Base-by-base conservation (phyloP, 2,797 vertebrate genomes). In the Odontamblyopus lacepedii region DNA sequence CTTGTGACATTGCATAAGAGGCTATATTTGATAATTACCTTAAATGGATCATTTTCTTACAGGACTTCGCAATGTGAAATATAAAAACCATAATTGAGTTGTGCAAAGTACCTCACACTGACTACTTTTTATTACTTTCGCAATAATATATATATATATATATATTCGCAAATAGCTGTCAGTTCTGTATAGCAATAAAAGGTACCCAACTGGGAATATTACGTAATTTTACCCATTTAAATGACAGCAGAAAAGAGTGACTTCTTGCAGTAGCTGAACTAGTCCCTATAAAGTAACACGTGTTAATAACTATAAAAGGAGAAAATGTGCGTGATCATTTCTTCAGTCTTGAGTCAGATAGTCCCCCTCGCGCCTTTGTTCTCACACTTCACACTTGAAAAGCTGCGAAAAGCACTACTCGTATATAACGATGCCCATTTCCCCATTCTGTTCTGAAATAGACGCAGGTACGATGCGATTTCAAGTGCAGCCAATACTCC, bases 401-500 rank as follows among this genome's bases (percentile, higher is more conserved):
- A 77, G 56, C 67, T 70, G 65, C 50, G 74, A 72, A 79, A 79
- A 78, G 61, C 61, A n/a, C 61, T 63, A 63, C 61, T 30, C 30
- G 32, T 67, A 75, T 63, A 70, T 62, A 66, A 30, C 73, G 51
- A 64, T 53, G 76, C 83, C 80, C 72, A 82, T 84, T 87, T 82
- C 78, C 79, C 63, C 74, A 67, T 78, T 81, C 35, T 71, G 53
- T 69, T 85, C 78, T 48, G 32, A 62, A 59, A 71, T 44, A 56
- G 69, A 38, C 15, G 30, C 67, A 65, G 35, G 71, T 78, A 80
- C 57, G 56, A 74, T 74, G 81, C 68, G 6, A 68, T 41, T 70
- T 79, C 70, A 73, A 83, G 72, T 78, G 79, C 59, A 76, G 65
- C 41, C 71, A 76, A 78, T 75, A 76, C 48, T 38, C 78, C 63